Base-by-base conservation (phyloP, 2,113 vertebrate species). In the Equus quagga region DNA sequence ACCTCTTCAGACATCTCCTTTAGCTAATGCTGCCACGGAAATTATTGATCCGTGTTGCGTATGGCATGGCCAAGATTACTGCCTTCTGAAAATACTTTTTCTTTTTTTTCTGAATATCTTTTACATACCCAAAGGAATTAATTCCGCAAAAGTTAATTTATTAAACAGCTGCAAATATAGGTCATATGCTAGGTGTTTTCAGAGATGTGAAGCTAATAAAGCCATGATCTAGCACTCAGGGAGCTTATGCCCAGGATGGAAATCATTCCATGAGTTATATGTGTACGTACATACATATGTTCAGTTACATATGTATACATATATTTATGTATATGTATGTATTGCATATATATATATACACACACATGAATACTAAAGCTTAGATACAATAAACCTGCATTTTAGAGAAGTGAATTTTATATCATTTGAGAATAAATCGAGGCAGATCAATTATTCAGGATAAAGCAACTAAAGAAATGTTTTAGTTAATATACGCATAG, bases 391-490 rank as follows among this genome's bases (percentile, higher is more conserved):
- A 94, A 84, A 56, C 6, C 19, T 76, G 28, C 24, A 75, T 86
- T 93, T 82, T 51, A 76, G 8, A 60, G n/a, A 92, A 80, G 18
- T 15, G 9, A 91, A 84, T 93, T 97, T 80, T 75, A 54, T 70
- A 44, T 56, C 26, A 60, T 36, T 88, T 91, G 56, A 73, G 5
- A 91, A 70, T 67, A 58, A 88, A 51, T 36, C 76, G 8, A 23
- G 14, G 5, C 14, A 88, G 21, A 49, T 79, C 33, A 75, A 17
- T 67, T 96, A 83, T 70, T 91, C 31, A 62, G 36, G 19, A 80
- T 96, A 88, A 91, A 65, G 65, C 23, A 93, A 56, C n/a, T 69
- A 72, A 65, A 76, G 24, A 85, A 60, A 64, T 84, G 8, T 81
- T 88, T 28, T 96, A 64, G 54, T 69, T 84, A 87, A 60, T 76